Conservation (phyloP, 2,797 vertebrate genomes). For the Gallirallus australis region DNA sequence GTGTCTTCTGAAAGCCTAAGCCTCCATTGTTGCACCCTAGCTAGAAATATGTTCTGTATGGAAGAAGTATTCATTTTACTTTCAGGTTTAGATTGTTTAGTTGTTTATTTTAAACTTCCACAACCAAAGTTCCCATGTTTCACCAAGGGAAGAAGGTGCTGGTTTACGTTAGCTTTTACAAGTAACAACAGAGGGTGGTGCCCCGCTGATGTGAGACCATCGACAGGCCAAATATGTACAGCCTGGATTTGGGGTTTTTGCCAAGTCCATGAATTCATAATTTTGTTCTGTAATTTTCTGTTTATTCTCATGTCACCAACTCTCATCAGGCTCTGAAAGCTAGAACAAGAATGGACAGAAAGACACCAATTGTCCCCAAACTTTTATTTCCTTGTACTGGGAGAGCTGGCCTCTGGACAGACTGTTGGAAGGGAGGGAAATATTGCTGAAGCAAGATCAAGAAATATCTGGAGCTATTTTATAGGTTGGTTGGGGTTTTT, state of each 20-base stretch:
- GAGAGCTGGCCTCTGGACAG: slow-evolving; percentile 33
- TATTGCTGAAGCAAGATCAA: background rate
- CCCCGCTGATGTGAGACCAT: background rate
- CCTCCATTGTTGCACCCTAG: background rate
- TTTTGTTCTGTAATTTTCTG: background rate
- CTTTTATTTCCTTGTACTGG: background rate
- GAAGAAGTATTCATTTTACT: background rate
- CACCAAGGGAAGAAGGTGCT: slow-evolving; percentile 56
- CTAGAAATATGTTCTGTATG: background rate
- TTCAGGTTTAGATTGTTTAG: background rate
- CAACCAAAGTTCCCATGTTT: slow-evolving; percentile 56
- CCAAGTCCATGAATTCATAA: background rate
- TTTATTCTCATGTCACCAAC: background rate
- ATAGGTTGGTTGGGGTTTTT: background rate
- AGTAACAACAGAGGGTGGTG: background rate
- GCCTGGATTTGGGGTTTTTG: background rate
- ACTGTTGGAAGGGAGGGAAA: background rate
- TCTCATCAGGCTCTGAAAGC: slow-evolving; percentile 6
- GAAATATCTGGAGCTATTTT: background rate
- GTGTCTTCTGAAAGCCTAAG: slow-evolving; percentile 16
- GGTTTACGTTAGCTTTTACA: background rate
- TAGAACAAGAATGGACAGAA: background rate
- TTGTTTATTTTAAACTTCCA: background rate
- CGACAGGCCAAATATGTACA: background rate
- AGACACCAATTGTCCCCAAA: background rate